Evolutionary conservation across 2,888 invertebrate species (phyloP).

Genomic region (Malachius bipustulatus): DNA sequence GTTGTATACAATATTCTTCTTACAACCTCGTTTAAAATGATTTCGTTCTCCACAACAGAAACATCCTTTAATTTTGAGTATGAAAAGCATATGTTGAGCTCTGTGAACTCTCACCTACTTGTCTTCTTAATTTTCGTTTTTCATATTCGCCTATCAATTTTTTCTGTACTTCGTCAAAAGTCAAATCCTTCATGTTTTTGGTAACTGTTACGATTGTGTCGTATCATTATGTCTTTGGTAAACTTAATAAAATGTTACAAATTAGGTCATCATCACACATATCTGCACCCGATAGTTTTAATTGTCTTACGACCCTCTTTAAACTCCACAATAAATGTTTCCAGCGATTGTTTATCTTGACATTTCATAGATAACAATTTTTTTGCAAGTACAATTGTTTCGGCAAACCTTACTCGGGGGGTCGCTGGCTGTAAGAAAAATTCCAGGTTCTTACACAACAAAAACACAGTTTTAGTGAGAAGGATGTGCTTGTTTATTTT

Average conservation of each 20-base stretch:
- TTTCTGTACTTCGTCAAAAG: constrained; percentile 6
- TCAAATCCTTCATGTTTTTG: constrained; percentile 7
- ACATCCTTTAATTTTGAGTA: constrained; percentile 8
- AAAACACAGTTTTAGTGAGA: constrained; percentile 4
- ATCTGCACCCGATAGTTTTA: constrained; percentile 8
- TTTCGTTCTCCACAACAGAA: constrained; percentile 8
- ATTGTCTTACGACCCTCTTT: constrained; percentile 9
- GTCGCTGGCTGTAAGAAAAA: constrained; percentile 3
- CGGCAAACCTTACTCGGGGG: constrained; percentile 1
- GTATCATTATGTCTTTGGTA: constrained; percentile 7
- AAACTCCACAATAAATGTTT: constrained; percentile 10
- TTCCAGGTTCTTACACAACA: too few relatives aligned
- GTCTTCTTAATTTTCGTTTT: constrained; percentile 6
- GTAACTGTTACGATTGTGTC: constrained; percentile 7
- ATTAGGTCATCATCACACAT: constrained; percentile 8
- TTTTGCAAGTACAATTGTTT: constrained; percentile 9
- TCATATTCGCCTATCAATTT: constrained; percentile 10
- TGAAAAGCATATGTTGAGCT: too few relatives aligned
- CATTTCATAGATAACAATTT: constrained; percentile 11
- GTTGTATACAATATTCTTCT: background rate
- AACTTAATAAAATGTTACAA: too few relatives aligned
- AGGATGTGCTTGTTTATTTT: constrained; percentile 8
- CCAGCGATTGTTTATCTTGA: constrained; percentile 8
- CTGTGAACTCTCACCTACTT: too few relatives aligned
- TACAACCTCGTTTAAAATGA: constrained; percentile 7